Evolutionary conservation across 2,113 vertebrate genomes (phyloP).

Genomic region (Verasper variegatus): DNA sequence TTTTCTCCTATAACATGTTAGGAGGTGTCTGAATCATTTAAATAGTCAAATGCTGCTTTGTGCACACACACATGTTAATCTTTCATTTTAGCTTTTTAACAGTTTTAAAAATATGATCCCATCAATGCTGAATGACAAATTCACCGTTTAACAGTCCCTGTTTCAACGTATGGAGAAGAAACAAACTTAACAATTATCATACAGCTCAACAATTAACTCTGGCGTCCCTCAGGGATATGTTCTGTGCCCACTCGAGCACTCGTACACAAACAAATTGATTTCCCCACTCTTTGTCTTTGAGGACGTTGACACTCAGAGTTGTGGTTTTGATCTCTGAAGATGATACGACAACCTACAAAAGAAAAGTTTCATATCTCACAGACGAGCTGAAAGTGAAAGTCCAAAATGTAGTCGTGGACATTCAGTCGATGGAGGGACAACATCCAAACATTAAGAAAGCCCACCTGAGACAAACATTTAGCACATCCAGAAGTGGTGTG

Average conservation of each 20-base stretch:
- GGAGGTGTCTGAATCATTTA: no score
- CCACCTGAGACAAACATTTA: not conserved
- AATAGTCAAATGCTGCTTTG: not conserved
- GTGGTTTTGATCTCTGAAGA: no score
- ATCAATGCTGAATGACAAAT: no score
- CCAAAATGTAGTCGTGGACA: no score
- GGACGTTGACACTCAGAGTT: not conserved
- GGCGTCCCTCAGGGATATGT: not conserved
- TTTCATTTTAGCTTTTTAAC: no score
- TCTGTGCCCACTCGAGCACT: not conserved
- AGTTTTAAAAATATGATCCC: not conserved
- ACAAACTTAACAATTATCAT: not conserved
- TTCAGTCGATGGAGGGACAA: no score
- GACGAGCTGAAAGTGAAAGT: no score
- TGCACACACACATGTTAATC: not conserved
- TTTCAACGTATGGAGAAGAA: not conserved
- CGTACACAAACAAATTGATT: not conserved
- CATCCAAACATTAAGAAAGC: not conserved
- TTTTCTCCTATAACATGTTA: not conserved
- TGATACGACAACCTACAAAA: no score
- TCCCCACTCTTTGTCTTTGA: no score
- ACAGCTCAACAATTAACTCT: not conserved
- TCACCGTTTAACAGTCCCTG: no score
- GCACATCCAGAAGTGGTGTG: not conserved
- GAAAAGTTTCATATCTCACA: no score